Evolutionary conservation across 2,113 vertebrate genomes (phyloP).

Genomic region (Megaptera novaeangliae): DNA sequence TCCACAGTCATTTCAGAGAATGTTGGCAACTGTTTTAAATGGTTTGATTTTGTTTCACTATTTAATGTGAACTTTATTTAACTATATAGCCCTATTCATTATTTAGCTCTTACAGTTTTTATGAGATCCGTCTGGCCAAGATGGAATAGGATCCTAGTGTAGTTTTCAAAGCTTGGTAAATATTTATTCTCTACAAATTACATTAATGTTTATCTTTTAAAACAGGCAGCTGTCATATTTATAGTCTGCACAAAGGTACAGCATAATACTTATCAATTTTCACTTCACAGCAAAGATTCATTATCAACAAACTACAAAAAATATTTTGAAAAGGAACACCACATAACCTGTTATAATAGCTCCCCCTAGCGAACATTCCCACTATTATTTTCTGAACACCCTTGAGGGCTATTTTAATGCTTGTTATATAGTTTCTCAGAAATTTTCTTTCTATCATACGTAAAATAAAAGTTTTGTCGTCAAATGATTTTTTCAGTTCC

Average conservation of each 20-base stretch:
- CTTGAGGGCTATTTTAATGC: background rate
- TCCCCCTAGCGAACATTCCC: slow-evolving; percentile 74
- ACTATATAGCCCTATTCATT: background rate
- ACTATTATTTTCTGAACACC: background rate
- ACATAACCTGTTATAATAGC: slow-evolving; percentile 66
- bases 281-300: background rate
- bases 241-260: background rate
- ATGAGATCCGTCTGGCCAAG: background rate
- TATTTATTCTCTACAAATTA: slow-evolving; percentile 26
- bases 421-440: background rate
- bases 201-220: slow-evolving; percentile 2
- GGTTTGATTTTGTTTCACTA: background rate
- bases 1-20: background rate
- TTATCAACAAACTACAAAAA: background rate
- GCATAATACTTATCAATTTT: background rate
- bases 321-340: background rate
- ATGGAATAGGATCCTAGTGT: background rate
- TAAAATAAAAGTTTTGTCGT: background rate
- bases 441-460: background rate
- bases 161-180: slow-evolving; percentile 23
- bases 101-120: background rate
- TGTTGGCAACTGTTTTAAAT: background rate
- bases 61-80: background rate
- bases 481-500: background rate
- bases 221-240: background rate